These are phyloP conservation scores for Plebejus melissa DNA, from an alignment of 2,888 invertebrate genomes.

Conservation along the genomic window DNA sequence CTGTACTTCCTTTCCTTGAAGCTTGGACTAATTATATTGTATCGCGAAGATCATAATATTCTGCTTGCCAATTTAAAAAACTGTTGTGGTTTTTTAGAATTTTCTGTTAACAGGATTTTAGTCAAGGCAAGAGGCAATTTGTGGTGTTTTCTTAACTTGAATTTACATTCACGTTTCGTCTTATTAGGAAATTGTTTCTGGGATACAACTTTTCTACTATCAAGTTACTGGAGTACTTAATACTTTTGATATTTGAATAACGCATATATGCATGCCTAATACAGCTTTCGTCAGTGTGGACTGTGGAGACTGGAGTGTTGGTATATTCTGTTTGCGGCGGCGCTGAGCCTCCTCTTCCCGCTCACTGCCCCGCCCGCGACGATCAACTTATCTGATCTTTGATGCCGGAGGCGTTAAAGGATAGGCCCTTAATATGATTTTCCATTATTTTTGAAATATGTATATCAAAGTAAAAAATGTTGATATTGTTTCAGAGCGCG, in stretches of 20 bases:
- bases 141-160: background rate
- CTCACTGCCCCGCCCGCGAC: background rate
- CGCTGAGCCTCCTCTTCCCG: background rate
- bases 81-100: background rate
- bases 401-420: background rate
- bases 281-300: background rate
- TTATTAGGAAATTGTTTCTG: too few species aligned
- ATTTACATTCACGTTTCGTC: too few species aligned
- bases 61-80: background rate
- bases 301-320: conserved; percentile 11
- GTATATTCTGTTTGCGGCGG: conserved; percentile 5
- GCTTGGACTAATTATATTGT: conserved; percentile 11
- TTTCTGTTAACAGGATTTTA: background rate
- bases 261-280: too few species aligned
- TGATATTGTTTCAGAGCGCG: conserved; percentile 61
- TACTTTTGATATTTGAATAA: too few species aligned
- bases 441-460: background rate
- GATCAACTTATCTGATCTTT: background rate
- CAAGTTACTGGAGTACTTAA: too few species aligned
- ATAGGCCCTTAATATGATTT: background rate
- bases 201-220: too few species aligned
- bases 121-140: background rate
- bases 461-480: background rate
- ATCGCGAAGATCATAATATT: background rate
- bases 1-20: too few species aligned